Evolutionary conservation across 2,888 invertebrate species (phyloP).

Genomic region (Apotomis turbidana): DNA sequence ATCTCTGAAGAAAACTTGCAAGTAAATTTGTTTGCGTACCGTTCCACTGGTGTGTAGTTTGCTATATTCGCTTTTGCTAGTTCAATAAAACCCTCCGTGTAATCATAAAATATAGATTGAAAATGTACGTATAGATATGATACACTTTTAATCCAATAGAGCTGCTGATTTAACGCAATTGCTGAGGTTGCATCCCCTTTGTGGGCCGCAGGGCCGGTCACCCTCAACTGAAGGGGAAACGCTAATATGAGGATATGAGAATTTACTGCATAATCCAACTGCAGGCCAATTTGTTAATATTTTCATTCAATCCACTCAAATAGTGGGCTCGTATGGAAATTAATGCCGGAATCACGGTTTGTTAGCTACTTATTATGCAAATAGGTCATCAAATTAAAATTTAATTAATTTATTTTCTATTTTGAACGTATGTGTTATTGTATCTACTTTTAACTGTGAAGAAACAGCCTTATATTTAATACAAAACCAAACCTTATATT

Average conservation of each 20-base stretch:
- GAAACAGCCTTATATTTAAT: too few species aligned
- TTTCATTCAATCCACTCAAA: conserved; percentile 83
- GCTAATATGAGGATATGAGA: conserved; percentile 82
- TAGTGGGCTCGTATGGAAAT: conserved; percentile 46
- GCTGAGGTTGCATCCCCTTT: conserved; percentile 79
- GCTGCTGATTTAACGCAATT: conserved; percentile 80
- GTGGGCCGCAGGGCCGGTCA: conserved; percentile 64
- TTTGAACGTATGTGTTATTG: not conserved
- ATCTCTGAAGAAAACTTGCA: conserved; percentile 75
- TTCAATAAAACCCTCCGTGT: conserved; percentile 32
- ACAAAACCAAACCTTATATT: too few species aligned
- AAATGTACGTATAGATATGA: conserved; percentile 54
- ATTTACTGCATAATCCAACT: conserved; percentile 83
- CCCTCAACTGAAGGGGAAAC: conserved; percentile 78
- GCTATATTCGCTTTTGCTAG: conserved; percentile 24
- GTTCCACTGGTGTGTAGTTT: conserved; percentile 22
- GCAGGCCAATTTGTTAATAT: conserved; percentile 83
- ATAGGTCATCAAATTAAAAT: conserved; percentile 14
- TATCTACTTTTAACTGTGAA: not conserved
- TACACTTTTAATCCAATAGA: conserved; percentile 76
- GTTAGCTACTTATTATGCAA: conserved; percentile 8
- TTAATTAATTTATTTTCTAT: not conserved
- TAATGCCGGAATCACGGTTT: conserved; percentile 2
- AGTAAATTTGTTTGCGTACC: conserved; percentile 71
- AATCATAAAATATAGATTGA: conserved; percentile 44